phyloP scores from a whole-genome alignment of 2,888 invertebrate species.

The Deilephila elpenor region DNA sequence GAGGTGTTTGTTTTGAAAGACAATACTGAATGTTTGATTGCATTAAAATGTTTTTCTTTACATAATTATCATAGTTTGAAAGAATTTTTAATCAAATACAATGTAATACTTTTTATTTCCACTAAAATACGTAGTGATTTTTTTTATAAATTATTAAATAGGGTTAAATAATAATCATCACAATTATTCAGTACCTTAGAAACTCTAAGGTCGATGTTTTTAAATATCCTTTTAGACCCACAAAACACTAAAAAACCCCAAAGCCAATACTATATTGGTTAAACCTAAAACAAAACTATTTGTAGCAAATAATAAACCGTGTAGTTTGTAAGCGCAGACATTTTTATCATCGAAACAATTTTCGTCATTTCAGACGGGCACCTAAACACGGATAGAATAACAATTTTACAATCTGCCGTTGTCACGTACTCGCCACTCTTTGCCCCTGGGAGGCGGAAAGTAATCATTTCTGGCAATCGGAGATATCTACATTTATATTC shows the following conservation, averaged over 20 bases:
- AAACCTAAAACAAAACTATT: conserved; percentile 2
- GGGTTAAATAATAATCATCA: no score
- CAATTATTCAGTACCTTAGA: no score
- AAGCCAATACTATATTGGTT: neutral
- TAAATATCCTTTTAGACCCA: neutral
- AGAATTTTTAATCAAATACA: no score
- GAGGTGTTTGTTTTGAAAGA: neutral
- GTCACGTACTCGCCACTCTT: conserved; percentile 77
- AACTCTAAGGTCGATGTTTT: neutral
- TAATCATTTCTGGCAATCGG: conserved; percentile 79
- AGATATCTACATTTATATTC: conserved; percentile 75
- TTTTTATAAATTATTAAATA: no score
- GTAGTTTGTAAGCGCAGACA: conserved; percentile 64
- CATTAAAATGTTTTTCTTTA: no score
- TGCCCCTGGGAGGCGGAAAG: conserved; percentile 72
- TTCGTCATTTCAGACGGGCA: conserved; percentile 75
- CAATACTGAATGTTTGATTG: neutral
- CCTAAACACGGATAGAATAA: conserved; percentile 78
- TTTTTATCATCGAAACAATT: conserved; percentile 76
- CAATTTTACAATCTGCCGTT: conserved; percentile 79
- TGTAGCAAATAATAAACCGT: conserved; percentile 25
- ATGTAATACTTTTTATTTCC: no score
- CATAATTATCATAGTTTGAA: no score
- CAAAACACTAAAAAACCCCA: neutral
- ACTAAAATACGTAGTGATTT: no score